Conservation (phyloP, 2,888 invertebrate genomes). For the Metellina segmentata region DNA sequence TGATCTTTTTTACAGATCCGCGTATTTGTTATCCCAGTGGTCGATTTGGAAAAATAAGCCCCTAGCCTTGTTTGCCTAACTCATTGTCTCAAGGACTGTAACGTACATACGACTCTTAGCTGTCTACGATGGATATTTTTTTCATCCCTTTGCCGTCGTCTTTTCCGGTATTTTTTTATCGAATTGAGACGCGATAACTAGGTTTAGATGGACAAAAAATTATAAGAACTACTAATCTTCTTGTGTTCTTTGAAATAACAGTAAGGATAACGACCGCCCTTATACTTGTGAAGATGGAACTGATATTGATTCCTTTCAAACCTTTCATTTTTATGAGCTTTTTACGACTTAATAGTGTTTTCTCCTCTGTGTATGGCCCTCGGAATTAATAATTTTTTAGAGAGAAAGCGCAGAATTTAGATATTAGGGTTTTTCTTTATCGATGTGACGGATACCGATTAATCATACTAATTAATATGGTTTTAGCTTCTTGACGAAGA, state of each 20-base stretch:
- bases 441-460: too few species aligned
- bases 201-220: conserved; percentile 59
- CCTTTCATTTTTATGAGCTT: neutral
- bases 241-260: conserved; percentile 59
- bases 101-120: conserved; percentile 52
- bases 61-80: conserved; percentile 69
- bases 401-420: neutral
- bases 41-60: conserved; percentile 72
- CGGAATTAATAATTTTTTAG: neutral
- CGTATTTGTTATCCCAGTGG: conserved; percentile 70
- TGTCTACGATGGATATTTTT: conserved; percentile 29
- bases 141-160: conserved; percentile 27
- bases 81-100: conserved; percentile 67
- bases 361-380: neutral
- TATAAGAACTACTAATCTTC: conserved; percentile 50
- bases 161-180: conserved; percentile 43
- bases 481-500: too few species aligned
- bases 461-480: too few species aligned
- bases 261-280: neutral
- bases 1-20: conserved; percentile 73
- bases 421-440: neutral
- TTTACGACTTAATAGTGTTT: neutral
- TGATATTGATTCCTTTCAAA: neutral
- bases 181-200: conserved; percentile 62
- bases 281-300: neutral